phyloP scores from a whole-genome alignment of 2,797 vertebrate species.

The Pseudochirops cupreus region DNA sequence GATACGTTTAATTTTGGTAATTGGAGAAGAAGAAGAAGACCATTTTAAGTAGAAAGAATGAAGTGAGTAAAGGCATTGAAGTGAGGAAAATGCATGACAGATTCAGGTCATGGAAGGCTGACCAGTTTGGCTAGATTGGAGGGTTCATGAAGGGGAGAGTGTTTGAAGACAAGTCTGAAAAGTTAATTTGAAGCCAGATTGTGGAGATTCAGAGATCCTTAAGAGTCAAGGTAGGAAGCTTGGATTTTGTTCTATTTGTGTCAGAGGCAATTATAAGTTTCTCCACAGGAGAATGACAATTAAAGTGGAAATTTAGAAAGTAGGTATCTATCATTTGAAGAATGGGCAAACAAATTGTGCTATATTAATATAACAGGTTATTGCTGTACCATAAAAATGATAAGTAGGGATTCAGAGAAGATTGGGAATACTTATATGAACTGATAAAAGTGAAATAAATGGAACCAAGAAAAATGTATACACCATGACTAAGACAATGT shows the following conservation, averaged over 20 bases:
- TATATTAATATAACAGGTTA: neutral
- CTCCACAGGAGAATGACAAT: neutral
- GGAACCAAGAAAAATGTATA: neutral
- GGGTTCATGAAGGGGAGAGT: neutral
- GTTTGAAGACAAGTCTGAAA: conserved; percentile 1
- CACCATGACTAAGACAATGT: neutral
- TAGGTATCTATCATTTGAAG: neutral
- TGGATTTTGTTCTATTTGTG: conserved; percentile 15
- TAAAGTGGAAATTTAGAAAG: neutral
- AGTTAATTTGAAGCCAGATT: neutral
- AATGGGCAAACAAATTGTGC: neutral
- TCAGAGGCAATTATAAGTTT: neutral
- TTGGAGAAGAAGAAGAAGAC: neutral
- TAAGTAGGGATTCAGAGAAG: neutral
- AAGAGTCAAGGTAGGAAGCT: neutral
- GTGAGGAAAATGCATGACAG: neutral
- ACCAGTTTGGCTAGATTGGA: neutral
- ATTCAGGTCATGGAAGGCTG: neutral
- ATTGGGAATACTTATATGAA: neutral
- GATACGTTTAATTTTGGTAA: neutral
- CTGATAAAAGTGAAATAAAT: neutral
- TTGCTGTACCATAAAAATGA: neutral
- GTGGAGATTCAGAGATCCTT: neutral
- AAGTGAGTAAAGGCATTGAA: neutral
- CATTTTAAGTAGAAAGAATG: neutral